phyloP scores from a whole-genome alignment of 2,797 vertebrate genomes.

The Xyrichtys novacula region DNA sequence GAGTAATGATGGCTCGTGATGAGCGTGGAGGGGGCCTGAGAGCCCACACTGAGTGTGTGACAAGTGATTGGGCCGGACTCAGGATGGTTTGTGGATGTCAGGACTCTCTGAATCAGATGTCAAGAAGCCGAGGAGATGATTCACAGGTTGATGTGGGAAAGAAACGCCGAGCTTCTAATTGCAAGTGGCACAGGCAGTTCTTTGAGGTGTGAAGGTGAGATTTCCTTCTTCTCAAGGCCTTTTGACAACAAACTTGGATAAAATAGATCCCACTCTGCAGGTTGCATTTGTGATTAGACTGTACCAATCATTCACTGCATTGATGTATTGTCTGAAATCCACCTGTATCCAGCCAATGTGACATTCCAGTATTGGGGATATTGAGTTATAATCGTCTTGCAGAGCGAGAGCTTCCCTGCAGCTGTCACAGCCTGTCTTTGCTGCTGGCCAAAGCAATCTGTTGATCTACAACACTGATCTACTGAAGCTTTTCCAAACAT shows the following conservation, averaged over 20 bases:
- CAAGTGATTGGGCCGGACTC: conserved; percentile 65
- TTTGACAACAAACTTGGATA: conserved; percentile 11
- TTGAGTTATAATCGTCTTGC: too few relatives aligned
- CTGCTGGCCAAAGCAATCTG: too few relatives aligned
- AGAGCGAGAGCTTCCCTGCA: too few relatives aligned
- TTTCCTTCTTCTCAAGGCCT: not conserved
- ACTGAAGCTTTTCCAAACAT: too few relatives aligned
- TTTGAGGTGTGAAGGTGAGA: conserved; percentile 10
- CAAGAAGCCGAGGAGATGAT: conserved; percentile 65
- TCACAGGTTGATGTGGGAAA: conserved; percentile 41
- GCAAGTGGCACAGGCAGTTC: conserved; percentile 38
- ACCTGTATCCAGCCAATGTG: too few relatives aligned
- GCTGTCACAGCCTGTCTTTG: too few relatives aligned
- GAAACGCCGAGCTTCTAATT: conserved; percentile 4
- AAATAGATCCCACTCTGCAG: not conserved
- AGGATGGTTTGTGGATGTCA: conserved; percentile 58
- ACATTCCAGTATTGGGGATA: too few relatives aligned
- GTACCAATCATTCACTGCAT: too few relatives aligned
- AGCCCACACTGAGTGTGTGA: conserved; percentile 46
- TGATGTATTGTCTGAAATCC: conserved; percentile 20
- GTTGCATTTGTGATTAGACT: conserved; percentile 7
- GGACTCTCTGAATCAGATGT: conserved; percentile 57
- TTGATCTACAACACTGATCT: too few relatives aligned
- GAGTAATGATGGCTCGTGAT: conserved; percentile 77
- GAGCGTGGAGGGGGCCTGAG: conserved; percentile 48